A percentile compares a stretch with the other conserved stretches of the same genome.
Conservation (phyloP, 2,113 vertebrate genomes). For the Microcebus ravelobensis region DNA sequence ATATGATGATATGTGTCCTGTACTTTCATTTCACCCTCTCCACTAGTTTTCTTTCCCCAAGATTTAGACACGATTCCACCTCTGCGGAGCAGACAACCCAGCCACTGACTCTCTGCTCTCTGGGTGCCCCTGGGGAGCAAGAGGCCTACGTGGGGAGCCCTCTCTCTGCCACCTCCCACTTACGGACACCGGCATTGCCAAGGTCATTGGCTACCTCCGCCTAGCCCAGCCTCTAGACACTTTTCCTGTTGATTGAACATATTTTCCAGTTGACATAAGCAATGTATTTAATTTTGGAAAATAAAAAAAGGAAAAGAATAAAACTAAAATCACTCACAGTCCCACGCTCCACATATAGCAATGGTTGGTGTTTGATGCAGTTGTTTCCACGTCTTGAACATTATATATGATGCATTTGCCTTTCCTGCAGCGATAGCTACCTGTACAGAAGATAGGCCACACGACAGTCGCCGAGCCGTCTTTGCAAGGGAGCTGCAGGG, state of each 20-base stretch:
- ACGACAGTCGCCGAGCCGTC: fast-evolving
- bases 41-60: background rate
- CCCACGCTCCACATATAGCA: fast-evolving
- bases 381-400: fast-evolving
- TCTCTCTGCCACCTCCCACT: background rate
- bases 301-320: background rate
- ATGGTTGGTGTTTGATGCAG: fast-evolving
- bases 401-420: fast-evolving
- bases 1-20: background rate
- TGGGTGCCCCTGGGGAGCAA: background rate
- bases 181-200: fast-evolving
- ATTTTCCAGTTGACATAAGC: background rate
- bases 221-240: background rate
- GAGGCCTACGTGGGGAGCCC: background rate
- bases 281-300: background rate
- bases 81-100: background rate
- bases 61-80: background rate
- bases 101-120: fast-evolving
- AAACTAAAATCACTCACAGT: background rate
- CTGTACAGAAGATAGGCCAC: fast-evolving
- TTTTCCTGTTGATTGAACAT: background rate
- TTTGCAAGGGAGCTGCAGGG: background rate
- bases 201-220: background rate
- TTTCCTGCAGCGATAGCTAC: fast-evolving
- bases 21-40: background rate